Percentiles rank a stretch among this genome's conserved stretches.
Conservation (phyloP, 2,888 invertebrate genomes). For the Iphiclides podalirius region DNA sequence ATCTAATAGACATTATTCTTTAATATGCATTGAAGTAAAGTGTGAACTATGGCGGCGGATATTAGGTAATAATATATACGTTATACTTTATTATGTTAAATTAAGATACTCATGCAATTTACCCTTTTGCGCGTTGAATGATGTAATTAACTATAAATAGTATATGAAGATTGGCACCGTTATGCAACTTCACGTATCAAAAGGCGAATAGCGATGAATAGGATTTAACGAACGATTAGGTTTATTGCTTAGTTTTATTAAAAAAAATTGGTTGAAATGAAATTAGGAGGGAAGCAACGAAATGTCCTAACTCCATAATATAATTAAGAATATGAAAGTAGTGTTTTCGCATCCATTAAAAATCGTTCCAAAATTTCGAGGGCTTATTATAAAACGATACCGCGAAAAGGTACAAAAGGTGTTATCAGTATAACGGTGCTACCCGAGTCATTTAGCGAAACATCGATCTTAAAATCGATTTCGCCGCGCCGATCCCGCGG, state of each 20-base stretch:
- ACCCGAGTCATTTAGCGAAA: constrained; percentile 38
- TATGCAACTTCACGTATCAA: not conserved
- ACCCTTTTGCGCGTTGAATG: not conserved
- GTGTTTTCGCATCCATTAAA: not conserved
- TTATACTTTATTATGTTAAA: too few species aligned
- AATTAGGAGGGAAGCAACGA: too few species aligned
- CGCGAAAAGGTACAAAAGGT: constrained; percentile 34
- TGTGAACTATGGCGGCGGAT: too few species aligned
- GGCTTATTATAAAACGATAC: not conserved
- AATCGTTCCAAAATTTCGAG: constrained; percentile 22
- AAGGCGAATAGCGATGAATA: not conserved
- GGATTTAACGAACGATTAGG: too few species aligned
- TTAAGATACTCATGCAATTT: too few species aligned
- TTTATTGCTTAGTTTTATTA: too few species aligned
- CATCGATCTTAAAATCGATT: constrained; percentile 45
- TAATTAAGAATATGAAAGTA: too few species aligned
- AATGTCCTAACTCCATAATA: too few species aligned
- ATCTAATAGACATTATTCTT: too few species aligned
- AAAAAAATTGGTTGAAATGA: too few species aligned
- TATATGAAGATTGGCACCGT: not conserved
- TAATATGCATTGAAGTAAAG: too few species aligned
- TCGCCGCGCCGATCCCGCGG: constrained; percentile 49
- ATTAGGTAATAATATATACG: too few species aligned
- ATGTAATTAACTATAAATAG: not conserved
- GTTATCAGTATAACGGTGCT: constrained; percentile 32